These are phyloP conservation scores for Hydrotaea cyrtoneurina DNA, from an alignment of 2,888 invertebrate genomes.

Conservation along the genomic window DNA sequence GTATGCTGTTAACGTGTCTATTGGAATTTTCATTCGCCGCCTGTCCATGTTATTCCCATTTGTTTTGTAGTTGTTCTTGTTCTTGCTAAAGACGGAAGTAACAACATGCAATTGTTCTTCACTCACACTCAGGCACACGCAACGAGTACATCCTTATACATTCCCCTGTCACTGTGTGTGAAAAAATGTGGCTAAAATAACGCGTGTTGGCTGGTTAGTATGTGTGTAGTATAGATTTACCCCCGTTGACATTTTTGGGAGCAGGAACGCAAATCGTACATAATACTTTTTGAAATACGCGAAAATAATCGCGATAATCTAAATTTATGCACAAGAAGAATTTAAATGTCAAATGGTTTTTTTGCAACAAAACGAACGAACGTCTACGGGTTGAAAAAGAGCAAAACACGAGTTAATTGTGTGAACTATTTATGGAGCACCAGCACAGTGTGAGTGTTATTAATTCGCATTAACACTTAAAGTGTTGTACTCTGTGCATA, in stretches of 20 bases:
- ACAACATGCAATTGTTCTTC: conserved; percentile 58
- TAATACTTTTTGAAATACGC: conserved; percentile 52
- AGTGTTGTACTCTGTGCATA: neutral
- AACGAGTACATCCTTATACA: conserved; percentile 1
- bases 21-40: conserved; percentile 42
- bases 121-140: conserved; percentile 9
- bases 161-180: conserved; percentile 19
- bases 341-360: conserved; percentile 65
- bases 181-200: conserved; percentile 25
- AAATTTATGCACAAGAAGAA: conserved; percentile 66
- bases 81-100: conserved; percentile 49
- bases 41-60: conserved; percentile 26
- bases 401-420: conserved; percentile 1
- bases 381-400: conserved; percentile 17
- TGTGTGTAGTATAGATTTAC: conserved; percentile 17
- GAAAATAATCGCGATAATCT: conserved; percentile 65
- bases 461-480: conserved; percentile 30
- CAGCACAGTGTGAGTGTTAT: neutral
- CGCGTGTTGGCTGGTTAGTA: neutral
- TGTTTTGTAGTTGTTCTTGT: conserved; percentile 25
- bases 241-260: conserved; percentile 2
- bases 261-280: neutral
- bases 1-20: conserved; percentile 52
- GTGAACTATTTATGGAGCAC: neutral
- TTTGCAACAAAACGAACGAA: conserved; percentile 46